Evolutionary conservation across 2,113 vertebrate species (phyloP), one percentile per base, ranked within the genome.

Genomic region (Hyaena hyaena): DNA sequence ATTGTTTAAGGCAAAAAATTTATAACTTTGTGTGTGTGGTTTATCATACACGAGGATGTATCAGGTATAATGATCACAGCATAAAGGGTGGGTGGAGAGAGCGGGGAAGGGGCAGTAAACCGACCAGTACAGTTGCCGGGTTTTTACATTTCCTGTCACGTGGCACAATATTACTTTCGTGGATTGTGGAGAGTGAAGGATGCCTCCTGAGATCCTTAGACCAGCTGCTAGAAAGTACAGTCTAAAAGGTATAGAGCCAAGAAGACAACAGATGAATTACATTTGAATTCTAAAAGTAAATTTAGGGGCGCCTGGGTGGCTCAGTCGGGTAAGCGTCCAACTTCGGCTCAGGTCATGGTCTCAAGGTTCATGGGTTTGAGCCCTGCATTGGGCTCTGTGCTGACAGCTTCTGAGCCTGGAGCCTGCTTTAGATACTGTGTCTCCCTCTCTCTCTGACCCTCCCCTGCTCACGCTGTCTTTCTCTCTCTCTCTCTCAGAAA

Each of bases 101-200:
- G 0, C 1, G 5, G 6, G 10, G 24, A 1, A 2, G 21, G 5
- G 11, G 10, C 1, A 0, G 24, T 7, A 58, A 45, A 14, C 10
- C 4, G 21, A 28, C 26, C 71, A 21, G 0, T 1, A 12, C 0
- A 4, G 2, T 61, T 53, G 53, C 3, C 5, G 35, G 9, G 5
- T 4, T n/a, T 76, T 39, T 5, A 7, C 4, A 17, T 63, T 91
- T 85, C 76, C 8, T 11, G 5, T 12, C 66, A 35, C 12, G 7
- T 10, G 80, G 26, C 4, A 16, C 61, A n/a, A 1, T 3, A n/a
- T 31, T 8, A 55, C 53, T 48, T 16, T 1, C 4, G 5, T 2
- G 9, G 1, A 15, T 7, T 1, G 3, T 45, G 28, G 31, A 53
- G 9, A 63, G 3, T 23, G 10, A 11, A 76, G 93, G 48, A 12